These are phyloP conservation scores for Alcis repandata DNA, from an alignment of 2,888 invertebrate genomes.

Conservation along the genomic window DNA sequence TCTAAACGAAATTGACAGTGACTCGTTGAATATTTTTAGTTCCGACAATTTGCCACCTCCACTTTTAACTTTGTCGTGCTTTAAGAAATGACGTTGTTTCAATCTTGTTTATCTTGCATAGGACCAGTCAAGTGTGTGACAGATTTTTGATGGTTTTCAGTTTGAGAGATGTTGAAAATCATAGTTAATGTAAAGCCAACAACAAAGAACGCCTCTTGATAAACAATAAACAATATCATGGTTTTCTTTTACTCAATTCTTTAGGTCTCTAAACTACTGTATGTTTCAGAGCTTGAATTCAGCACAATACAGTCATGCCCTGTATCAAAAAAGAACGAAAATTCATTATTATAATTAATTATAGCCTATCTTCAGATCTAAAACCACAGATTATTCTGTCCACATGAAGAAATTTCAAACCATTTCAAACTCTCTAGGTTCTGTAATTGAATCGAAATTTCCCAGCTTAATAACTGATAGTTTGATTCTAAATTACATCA, in stretches of 20 bases:
- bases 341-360: not conserved
- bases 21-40: not conserved
- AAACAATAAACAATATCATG: too few relatives aligned
- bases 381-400: not conserved
- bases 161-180: slow-evolving; percentile 1
- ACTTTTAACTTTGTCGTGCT: not conserved
- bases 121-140: slow-evolving; percentile 19
- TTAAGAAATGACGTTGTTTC: slow-evolving; percentile 28
- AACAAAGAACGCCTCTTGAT: not conserved
- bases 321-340: too few relatives aligned
- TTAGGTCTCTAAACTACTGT: too few relatives aligned
- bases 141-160: slow-evolving; percentile 21
- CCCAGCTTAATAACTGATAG: slow-evolving; percentile 29
- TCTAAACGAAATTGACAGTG: not conserved
- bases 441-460: slow-evolving; percentile 27
- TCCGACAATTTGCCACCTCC: not conserved
- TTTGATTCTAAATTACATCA: slow-evolving; percentile 29
- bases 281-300: too few relatives aligned
- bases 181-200: not conserved
- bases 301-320: too few relatives aligned
- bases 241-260: too few relatives aligned
- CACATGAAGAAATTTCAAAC: not conserved
- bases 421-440: not conserved
- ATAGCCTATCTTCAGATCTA: not conserved
- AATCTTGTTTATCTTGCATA: slow-evolving; percentile 21